Percentiles rank a stretch among this genome's conserved stretches.
These are phyloP conservation scores for Bombus terrestris DNA, from an alignment of 1,140 invertebrate genomes.

Conservation along the genomic window DNA sequence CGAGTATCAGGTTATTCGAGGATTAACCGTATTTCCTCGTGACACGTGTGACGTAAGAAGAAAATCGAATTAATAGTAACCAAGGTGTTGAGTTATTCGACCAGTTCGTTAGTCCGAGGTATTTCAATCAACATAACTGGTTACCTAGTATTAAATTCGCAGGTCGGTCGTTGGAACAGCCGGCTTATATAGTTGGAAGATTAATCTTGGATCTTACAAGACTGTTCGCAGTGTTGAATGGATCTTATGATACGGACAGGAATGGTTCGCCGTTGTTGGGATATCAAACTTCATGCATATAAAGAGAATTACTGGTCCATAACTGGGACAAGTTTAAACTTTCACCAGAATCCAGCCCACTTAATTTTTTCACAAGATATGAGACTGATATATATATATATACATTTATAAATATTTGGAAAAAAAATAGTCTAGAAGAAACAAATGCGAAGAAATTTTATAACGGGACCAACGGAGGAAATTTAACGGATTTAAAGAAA, in stretches of 20 bases:
- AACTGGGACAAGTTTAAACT: neutral
- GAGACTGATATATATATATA: too few relatives aligned
- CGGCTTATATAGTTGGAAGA: neutral
- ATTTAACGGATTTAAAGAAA: too few relatives aligned
- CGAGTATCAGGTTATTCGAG: neutral
- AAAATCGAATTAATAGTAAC: neutral
- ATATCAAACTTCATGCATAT: neutral
- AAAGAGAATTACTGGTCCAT: neutral
- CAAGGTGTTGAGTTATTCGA: conserved; percentile 2
- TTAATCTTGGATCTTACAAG: conserved; percentile 20
- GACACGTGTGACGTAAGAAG: too few relatives aligned
- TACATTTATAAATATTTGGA: too few relatives aligned
- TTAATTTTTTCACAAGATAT: neutral
- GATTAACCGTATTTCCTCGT: neutral
- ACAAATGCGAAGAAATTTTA: too few relatives aligned
- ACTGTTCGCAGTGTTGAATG: neutral
- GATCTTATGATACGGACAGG: neutral
- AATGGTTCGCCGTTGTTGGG: neutral
- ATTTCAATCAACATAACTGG: conserved; percentile 28
- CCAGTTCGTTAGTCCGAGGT: conserved; percentile 12
- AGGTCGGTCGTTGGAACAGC: neutral
- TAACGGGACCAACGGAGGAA: too few relatives aligned
- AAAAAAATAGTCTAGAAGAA: too few relatives aligned
- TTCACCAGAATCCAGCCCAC: neutral
- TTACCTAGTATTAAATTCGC: conserved; percentile 22